Evolutionary conservation across 2,888 invertebrate genomes (phyloP), one percentile per base, ranked within the genome.

Genomic region (Caenorhabditis wallacei): DNA sequence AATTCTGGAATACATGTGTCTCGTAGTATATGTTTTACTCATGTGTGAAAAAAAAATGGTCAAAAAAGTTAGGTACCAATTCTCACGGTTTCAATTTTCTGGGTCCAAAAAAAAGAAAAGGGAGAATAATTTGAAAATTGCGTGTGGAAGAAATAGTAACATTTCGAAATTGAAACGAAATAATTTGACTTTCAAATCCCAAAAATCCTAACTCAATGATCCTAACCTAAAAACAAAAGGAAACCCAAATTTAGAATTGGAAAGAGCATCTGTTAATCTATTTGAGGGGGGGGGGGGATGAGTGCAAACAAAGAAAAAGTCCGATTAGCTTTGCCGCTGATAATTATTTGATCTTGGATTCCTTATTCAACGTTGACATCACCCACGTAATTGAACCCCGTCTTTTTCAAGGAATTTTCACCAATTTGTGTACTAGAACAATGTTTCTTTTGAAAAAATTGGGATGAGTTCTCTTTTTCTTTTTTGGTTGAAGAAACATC

Each of bases 281-380:
- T 53, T 51, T 53, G 37, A 30, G 35, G 11, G 4, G 35, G 53
- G 56, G 35, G 11, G 4, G 35, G 53, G 46, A 48, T n/a, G 66
- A 20, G 66, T 48, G 66, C 66, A 66, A 66, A 66, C 66, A 66
- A 53, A 53, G 51, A 66, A 66, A 53, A 48, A 13, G 53, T 66
- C 35, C 56, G 57, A 48, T 43, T 57, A 70, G 26, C n/a, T 30
- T 46, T 48, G 57, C 22, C 46, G 10, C 18, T 57, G 66, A 53
- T 78, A 78, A 78, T 78, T 78, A 61, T 68, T 78, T 63, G 78
- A 78, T 78, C 54, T 78, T 78, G 78, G 78, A 63, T 78, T 43
- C 54, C 18, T 69, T 75, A 51, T 22, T 3, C n/a, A 16, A 35
- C 22, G 48, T 26, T 66, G 66, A 66, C 66, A 66, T 66, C 66